phyloP scores from a whole-genome alignment of 2,113 vertebrate genomes.

The Corythornis vintsioides region DNA sequence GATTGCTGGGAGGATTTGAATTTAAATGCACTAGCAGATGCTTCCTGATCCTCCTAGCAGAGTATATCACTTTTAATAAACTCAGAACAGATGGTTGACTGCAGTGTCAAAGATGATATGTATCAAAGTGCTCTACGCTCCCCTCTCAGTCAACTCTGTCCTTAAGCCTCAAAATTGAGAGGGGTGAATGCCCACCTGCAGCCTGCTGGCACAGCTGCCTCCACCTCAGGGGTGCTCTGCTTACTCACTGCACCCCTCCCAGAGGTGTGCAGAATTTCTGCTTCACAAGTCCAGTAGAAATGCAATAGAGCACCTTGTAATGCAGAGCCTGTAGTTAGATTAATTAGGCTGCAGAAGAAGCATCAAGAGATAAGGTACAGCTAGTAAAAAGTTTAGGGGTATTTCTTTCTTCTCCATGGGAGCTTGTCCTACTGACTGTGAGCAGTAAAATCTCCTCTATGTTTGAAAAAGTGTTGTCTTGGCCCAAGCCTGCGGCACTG shows the following conservation, averaged over 20 bases:
- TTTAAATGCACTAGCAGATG: conserved; percentile 65
- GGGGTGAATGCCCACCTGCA: neutral
- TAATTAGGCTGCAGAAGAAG: neutral
- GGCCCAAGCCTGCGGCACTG: neutral
- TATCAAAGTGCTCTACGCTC: neutral
- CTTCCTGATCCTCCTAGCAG: conserved; percentile 65
- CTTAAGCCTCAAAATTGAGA: neutral
- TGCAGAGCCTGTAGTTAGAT: neutral
- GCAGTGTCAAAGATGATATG: neutral
- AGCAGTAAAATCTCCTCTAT: neutral
- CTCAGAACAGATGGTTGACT: conserved; percentile 63
- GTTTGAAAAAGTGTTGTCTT: neutral
- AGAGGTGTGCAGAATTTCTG: neutral
- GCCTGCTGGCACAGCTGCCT: neutral
- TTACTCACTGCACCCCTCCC: neutral
- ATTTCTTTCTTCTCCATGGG: neutral
- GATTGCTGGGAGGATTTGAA: conserved; percentile 63
- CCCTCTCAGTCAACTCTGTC: neutral
- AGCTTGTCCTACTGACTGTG: neutral
- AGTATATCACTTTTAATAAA: conserved; percentile 69
- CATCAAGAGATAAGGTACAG: neutral
- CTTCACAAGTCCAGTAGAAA: neutral
- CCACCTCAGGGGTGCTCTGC: neutral
- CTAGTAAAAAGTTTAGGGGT: neutral
- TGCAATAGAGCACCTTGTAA: neutral